phyloP scores from a whole-genome alignment of 2,797 vertebrate species.

The Adelosebastes latens region DNA sequence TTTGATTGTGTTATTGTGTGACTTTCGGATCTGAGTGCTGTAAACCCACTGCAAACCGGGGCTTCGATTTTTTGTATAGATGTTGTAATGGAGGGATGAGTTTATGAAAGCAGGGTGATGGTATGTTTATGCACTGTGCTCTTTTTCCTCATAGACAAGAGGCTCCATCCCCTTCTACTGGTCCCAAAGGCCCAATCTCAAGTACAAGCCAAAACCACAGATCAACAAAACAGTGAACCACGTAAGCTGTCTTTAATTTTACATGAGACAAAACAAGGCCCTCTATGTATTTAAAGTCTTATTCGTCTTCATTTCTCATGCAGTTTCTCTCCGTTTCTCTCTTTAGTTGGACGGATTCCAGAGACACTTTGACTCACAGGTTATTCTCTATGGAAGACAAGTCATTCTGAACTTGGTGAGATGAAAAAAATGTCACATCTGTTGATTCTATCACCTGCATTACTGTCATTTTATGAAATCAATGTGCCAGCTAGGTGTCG shows the following conservation, averaged over 20 bases:
- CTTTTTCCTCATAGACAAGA: conserved; percentile 86
- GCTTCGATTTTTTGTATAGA: not conserved
- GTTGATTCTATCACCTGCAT: not conserved
- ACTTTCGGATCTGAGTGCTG: not conserved
- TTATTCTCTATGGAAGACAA: conserved; percentile 95
- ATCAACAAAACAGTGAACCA: conserved; percentile 95
- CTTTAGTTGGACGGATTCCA: conserved; percentile 94
- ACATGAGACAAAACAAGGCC: too few relatives aligned
- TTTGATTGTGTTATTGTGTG: too few relatives aligned
- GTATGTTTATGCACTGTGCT: not conserved
- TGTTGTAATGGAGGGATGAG: not conserved
- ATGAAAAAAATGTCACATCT: not conserved
- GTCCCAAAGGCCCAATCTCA: conserved; percentile 97
- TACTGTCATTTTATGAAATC: not conserved
- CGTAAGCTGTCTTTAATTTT: conserved; percentile 75
- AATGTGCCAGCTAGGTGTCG: not conserved
- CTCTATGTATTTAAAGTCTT: not conserved
- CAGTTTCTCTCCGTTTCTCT: not conserved
- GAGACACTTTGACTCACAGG: conserved; percentile 96
- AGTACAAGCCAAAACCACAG: conserved; percentile 95
- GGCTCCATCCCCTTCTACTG: conserved; percentile 98
- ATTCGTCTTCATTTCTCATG: not conserved
- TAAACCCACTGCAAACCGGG: not conserved
- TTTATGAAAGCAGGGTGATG: not conserved
- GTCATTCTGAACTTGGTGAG: conserved; percentile 94